Base-by-base conservation (phyloP, 2,888 invertebrate species). In the Agrochola macilenta region DNA sequence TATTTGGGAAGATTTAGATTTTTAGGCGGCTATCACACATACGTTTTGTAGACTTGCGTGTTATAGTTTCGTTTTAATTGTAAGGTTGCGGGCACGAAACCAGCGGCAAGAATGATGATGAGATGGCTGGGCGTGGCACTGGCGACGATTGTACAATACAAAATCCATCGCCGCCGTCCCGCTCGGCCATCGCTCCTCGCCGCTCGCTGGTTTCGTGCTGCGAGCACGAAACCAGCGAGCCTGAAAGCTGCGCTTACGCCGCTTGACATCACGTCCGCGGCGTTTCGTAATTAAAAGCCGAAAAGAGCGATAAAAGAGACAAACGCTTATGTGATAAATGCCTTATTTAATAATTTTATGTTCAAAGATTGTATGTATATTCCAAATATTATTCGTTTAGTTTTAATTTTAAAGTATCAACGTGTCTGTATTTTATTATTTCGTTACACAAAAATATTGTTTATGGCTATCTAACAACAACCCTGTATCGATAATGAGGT, bases 401-500 rank as follows among this genome's bases (percentile, higher is more conserved):
- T 74, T 79, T 70, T 39, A 20, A 64, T 60, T 69, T 74, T 60
- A 49, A 26, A n/a, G 20, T 46, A 14, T 39, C 57, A 76, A 68
- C 30, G 23, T 69, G 68, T 58, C 52, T 39, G 49, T 60, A 60
- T 63, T 77, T 69, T 73, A 60, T 66, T 65, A 81, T 76, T 83
- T 81, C 66, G 76, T 82, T 85, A 87, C 89, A 90, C 78, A 82
- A 87, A 84, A 57, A 74, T 78, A 88, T 79, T 76, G 82, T 88
- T 91, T 91, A 89, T 81, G 89, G 90, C 92, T 94, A 94, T 90
- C 93, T 95, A 94, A 81, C 87, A 94, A 81, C 88, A 92, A 95
- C 95, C 95, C 95, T 95, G 95, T 94, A 91, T 93, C 79, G 58
- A 88, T 89, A 89, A 85, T 92, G 94, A 93, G 93, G 92, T 93